Evolutionary conservation across 2,888 invertebrate genomes (phyloP).

Genomic region (Globia sparganii): DNA sequence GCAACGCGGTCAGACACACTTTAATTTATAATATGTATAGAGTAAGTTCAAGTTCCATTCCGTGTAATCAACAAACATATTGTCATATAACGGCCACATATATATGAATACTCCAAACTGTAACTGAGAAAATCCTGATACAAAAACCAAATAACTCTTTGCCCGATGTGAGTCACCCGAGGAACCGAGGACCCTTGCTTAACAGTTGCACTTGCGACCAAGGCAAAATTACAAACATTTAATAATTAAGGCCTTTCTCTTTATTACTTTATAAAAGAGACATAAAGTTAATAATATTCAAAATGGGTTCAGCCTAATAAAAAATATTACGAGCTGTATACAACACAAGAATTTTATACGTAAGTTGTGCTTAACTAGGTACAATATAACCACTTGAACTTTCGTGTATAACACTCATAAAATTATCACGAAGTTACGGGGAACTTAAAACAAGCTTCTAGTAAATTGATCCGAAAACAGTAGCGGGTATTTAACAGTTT

Average conservation of each 20-base stretch:
- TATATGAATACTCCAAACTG: too few relatives aligned
- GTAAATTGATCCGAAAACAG: constrained; percentile 81
- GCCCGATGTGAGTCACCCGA: not conserved
- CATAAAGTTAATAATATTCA: constrained; percentile 68
- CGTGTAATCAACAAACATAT: not conserved
- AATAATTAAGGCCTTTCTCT: constrained; percentile 27
- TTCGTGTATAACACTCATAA: constrained; percentile 86
- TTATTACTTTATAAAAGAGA: constrained; percentile 66
- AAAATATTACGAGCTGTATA: constrained; percentile 63
- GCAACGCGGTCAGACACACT: too few relatives aligned
- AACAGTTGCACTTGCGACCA: not conserved
- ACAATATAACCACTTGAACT: constrained; percentile 77
- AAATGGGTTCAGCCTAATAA: constrained; percentile 75
- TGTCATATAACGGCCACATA: not conserved
- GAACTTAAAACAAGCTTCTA: constrained; percentile 84
- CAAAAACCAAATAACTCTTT: not conserved
- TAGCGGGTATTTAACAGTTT: constrained; percentile 63
- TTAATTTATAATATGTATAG: too few relatives aligned
- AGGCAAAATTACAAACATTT: constrained; percentile 17
- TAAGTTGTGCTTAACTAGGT: constrained; percentile 70
- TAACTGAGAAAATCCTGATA: not conserved
- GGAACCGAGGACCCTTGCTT: not conserved
- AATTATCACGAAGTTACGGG: constrained; percentile 84
- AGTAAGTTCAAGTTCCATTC: not conserved
- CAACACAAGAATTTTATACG: constrained; percentile 69